Evolutionary conservation across 1,140 invertebrate species (phyloP).

Genomic region (Bursaphelenchus mucronatus): DNA sequence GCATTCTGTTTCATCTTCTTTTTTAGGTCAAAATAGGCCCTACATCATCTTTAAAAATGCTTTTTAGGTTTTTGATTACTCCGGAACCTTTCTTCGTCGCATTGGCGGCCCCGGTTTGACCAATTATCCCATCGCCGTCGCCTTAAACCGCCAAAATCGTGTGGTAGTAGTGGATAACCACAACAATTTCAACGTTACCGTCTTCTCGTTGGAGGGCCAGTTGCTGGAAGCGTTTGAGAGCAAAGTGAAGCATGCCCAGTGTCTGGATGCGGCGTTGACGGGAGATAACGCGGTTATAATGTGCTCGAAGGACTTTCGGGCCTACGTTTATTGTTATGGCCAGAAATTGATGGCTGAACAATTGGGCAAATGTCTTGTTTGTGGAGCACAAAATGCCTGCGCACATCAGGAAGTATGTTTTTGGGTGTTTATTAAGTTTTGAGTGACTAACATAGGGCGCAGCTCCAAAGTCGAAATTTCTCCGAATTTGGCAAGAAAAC

Average conservation of each 20-base stretch:
- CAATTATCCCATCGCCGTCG: constrained; percentile 5
- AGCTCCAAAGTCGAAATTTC: too few relatives aligned
- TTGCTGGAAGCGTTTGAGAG: constrained; percentile 8
- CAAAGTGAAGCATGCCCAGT: neutral
- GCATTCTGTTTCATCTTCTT: too few relatives aligned
- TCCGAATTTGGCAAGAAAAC: too few relatives aligned
- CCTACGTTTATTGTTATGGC: constrained; percentile 2
- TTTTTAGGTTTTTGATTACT: constrained; percentile 7
- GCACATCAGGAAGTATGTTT: too few relatives aligned
- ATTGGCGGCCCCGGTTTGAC: constrained; percentile 7
- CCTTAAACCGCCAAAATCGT: neutral
- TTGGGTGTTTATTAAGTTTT: too few relatives aligned
- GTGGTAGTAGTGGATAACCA: constrained; percentile 7
- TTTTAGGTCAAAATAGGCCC: too few relatives aligned
- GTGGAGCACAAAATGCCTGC: too few relatives aligned
- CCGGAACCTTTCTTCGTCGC: constrained; percentile 1
- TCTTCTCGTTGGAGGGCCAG: constrained; percentile 3
- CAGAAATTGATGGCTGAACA: neutral
- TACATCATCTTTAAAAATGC: too few relatives aligned
- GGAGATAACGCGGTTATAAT: constrained; percentile 10
- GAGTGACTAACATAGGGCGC: too few relatives aligned
- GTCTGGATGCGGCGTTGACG: neutral
- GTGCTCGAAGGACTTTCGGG: constrained; percentile 11
- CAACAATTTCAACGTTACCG: constrained; percentile 11
- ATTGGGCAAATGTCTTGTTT: too few relatives aligned